A percentile compares a stretch with the other conserved stretches of the same genome.
These are phyloP conservation scores for Halcyon smyrnensis DNA, from an alignment of 2,797 vertebrate species.

Conservation along the genomic window DNA sequence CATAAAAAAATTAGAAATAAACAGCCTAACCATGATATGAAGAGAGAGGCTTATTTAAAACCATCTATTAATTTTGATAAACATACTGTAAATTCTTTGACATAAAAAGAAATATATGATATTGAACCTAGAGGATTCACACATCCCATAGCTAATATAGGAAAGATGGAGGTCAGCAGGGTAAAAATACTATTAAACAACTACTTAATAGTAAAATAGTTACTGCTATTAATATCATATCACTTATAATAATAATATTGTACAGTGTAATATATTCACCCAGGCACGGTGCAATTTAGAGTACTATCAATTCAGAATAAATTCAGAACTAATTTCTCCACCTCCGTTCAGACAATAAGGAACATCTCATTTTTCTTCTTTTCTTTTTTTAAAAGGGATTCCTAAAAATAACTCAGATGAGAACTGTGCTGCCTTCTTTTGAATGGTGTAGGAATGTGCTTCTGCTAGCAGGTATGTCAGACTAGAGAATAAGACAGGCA, in stretches of 20 bases:
- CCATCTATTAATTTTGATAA: background rate
- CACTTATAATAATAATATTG: background rate
- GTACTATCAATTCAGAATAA: background rate
- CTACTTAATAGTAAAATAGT: background rate
- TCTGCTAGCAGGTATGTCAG: background rate
- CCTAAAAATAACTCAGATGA: background rate
- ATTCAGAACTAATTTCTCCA: background rate
- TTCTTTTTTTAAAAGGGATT: background rate
- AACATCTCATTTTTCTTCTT: background rate
- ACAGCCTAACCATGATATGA: background rate
- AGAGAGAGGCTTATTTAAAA: background rate
- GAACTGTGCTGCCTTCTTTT: background rate
- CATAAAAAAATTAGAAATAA: constrained; percentile 24
- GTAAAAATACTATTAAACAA: background rate
- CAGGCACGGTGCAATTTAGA: background rate
- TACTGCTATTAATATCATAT: background rate
- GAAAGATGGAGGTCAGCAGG: background rate
- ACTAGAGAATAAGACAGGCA: background rate
- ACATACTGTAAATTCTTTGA: background rate
- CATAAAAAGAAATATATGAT: background rate
- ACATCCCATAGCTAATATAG: background rate
- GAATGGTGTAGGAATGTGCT: background rate
- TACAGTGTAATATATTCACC: background rate
- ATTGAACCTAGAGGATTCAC: background rate
- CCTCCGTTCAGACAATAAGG: background rate